A percentile compares a stretch with the other conserved stretches of the same genome.
Evolutionary conservation across 2,797 vertebrate genomes (phyloP).

Genomic region (Myiothlypis coronata): DNA sequence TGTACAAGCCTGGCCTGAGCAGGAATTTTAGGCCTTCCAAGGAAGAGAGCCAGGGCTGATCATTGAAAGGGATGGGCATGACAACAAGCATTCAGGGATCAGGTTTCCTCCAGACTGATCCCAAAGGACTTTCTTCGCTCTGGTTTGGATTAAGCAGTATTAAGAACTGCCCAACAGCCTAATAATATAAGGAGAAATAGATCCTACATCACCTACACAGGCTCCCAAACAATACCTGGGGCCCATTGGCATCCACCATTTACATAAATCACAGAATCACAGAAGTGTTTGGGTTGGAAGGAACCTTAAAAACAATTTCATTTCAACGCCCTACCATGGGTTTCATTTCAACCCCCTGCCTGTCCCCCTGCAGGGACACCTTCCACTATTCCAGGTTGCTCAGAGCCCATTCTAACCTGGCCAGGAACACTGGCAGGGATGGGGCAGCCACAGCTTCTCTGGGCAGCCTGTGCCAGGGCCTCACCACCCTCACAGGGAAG

Average conservation of each 20-base stretch:
- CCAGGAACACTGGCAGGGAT: rapidly evolving
- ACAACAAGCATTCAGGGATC: not conserved
- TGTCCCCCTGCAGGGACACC: not conserved
- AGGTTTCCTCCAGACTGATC: not conserved
- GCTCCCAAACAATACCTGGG: not conserved
- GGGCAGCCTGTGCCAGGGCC: not conserved
- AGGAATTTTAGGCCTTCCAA: not conserved
- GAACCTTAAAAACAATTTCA: not conserved
- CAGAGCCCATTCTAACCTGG: rapidly evolving
- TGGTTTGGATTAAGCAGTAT: not conserved
- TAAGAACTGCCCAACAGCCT: not conserved
- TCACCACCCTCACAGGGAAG: rapidly evolving
- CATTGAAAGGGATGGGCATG: not conserved
- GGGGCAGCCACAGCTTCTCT: not conserved
- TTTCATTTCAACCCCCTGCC: not conserved
- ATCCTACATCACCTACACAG: not conserved
- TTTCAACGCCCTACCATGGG: not conserved
- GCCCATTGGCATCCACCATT: not conserved
- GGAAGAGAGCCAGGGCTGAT: not conserved
- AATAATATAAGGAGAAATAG: not conserved
- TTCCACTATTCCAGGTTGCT: not conserved
- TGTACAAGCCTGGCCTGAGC: not conserved
- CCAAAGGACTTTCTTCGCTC: not conserved
- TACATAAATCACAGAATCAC: not conserved
- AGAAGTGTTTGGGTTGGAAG: not conserved